Conservation (phyloP, 2,797 vertebrate species). For the Rhinichthys osculus region DNA sequence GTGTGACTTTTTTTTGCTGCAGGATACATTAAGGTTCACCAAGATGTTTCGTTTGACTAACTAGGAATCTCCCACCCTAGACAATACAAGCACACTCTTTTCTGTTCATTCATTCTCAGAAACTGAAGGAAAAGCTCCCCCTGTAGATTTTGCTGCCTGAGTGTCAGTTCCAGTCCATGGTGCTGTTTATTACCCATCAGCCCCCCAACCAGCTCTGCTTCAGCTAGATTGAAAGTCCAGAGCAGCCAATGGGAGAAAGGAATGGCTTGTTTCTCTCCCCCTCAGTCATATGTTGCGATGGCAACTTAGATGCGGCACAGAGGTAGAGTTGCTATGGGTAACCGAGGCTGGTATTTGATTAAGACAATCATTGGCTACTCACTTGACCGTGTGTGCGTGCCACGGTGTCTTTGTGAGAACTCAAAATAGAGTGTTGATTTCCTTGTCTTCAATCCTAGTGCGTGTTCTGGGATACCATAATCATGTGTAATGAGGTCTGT, state of each 20-base stretch:
- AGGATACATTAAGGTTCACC: background rate
- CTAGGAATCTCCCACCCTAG: conserved; percentile 2
- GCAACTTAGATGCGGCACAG: conserved; percentile 74
- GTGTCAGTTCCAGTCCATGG: conserved; percentile 25
- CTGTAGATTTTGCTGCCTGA: background rate
- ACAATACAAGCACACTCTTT: background rate
- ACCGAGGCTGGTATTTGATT: conserved; percentile 74
- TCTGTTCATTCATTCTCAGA: background rate
- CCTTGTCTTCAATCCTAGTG: background rate
- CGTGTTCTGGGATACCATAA: background rate
- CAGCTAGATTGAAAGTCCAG: conserved; percentile 56
- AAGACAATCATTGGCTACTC: conserved; percentile 69
- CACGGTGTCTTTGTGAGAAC: conserved; percentile 35
- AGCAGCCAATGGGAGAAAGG: conserved; percentile 65
- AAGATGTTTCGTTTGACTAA: conserved; percentile 7
- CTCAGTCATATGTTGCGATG: conserved; percentile 77
- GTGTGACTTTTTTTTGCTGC: background rate
- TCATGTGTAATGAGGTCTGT: background rate
- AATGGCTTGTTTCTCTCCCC: conserved; percentile 36
- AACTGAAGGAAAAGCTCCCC: background rate
- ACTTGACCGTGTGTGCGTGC: conserved; percentile 45
- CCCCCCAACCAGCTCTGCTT: conserved; percentile 21
- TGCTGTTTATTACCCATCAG: conserved; percentile 35
- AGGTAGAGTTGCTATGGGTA: conserved; percentile 78
- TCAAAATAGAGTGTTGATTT: conserved; percentile 18